These are phyloP conservation scores for Copidosoma floridanum DNA, from an alignment of 1,140 invertebrate species.

Conservation along the genomic window DNA sequence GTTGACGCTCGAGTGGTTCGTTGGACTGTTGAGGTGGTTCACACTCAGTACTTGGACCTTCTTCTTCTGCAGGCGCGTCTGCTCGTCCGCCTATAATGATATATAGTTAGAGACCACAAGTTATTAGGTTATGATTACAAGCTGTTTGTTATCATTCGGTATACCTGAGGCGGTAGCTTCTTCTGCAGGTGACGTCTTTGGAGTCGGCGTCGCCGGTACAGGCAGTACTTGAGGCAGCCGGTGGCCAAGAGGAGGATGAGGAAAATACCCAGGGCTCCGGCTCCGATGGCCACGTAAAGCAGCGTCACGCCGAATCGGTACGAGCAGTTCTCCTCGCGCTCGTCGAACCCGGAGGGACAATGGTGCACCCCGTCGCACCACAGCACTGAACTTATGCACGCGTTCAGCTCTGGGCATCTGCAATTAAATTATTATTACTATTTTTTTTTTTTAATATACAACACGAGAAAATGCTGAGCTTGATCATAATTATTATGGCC, in stretches of 20 bases:
- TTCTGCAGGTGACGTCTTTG: constrained; percentile 61
- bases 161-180: constrained; percentile 55
- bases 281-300: constrained; percentile 64
- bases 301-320: constrained; percentile 67
- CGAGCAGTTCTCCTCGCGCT: constrained; percentile 70
- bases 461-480: too few species aligned
- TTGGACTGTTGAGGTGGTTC: constrained; percentile 18
- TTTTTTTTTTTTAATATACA: too few species aligned
- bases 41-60: constrained; percentile 24
- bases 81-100: constrained; percentile 40
- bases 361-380: constrained; percentile 74
- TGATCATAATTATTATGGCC: too few species aligned
- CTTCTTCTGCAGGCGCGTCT: constrained; percentile 22
- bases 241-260: constrained; percentile 60
- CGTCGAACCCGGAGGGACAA: constrained; percentile 74
- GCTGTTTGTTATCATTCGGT: too few species aligned
- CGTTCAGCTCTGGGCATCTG: constrained; percentile 70
- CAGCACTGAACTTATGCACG: constrained; percentile 69
- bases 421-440: too few species aligned
- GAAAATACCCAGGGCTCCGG: constrained; percentile 59
- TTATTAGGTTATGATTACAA: too few species aligned
- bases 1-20: neutral
- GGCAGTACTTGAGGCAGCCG: constrained; percentile 64
- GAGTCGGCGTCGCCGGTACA: constrained; percentile 61
- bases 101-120: too few species aligned